These are phyloP conservation scores for Sebastes fasciatus DNA, from an alignment of 2,113 vertebrate genomes.

Conservation along the genomic window DNA sequence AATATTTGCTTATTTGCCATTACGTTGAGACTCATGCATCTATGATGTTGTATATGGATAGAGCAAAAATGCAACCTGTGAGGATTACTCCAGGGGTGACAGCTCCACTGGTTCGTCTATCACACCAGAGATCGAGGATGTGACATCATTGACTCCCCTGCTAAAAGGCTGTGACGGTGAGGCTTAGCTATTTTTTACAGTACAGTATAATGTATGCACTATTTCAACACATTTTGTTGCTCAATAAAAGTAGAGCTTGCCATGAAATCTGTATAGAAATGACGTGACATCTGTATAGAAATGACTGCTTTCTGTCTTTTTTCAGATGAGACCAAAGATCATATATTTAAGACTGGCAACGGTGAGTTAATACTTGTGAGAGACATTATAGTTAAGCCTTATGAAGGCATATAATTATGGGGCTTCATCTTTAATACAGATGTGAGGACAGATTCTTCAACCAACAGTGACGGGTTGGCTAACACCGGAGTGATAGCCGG, in stretches of 20 bases:
- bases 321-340: conserved; percentile 88
- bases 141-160: conserved; percentile 72
- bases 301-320: conserved; percentile 17
- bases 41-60: conserved; percentile 34
- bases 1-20: background rate
- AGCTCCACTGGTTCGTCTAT: conserved; percentile 60
- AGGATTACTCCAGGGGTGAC: conserved; percentile 83
- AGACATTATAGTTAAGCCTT: background rate
- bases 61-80: conserved; percentile 85
- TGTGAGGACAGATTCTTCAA: conserved; percentile 69
- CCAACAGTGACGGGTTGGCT: conserved; percentile 36
- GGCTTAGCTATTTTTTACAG: background rate
- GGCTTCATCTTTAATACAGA: conserved; percentile 48
- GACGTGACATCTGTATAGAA: background rate
- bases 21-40: background rate
- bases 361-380: conserved; percentile 80
- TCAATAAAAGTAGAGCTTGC: background rate
- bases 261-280: background rate
- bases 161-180: conserved; percentile 86
- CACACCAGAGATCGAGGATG: conserved; percentile 58
- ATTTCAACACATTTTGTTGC: background rate
- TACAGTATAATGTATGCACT: background rate
- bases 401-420: background rate
- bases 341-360: conserved; percentile 76
- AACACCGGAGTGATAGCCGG: conserved; percentile 86